Conservation (phyloP, 2,797 vertebrate species). For the Semotilus atromaculatus region DNA sequence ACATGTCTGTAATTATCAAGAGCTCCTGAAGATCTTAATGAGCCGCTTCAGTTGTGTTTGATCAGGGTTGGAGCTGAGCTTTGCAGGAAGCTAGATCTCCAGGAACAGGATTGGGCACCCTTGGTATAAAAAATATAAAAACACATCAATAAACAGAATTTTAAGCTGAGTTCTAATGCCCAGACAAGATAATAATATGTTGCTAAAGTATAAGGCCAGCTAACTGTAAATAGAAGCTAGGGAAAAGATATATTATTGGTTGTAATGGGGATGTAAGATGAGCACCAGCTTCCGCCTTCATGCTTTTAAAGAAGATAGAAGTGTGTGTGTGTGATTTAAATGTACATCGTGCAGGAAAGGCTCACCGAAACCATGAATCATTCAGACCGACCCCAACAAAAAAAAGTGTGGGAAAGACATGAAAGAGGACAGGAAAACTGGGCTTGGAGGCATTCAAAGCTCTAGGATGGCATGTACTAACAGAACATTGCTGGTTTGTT, state of each 20-base stretch:
- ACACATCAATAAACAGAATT: not conserved
- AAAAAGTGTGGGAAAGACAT: conserved; percentile 16
- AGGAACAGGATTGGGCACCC: not conserved
- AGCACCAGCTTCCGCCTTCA: not conserved
- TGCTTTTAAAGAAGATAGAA: conserved; percentile 15
- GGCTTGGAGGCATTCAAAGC: conserved; percentile 23
- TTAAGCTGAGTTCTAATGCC: not conserved
- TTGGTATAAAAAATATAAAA: not conserved
- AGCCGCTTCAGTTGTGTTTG: not conserved
- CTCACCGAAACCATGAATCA: conserved; percentile 51
- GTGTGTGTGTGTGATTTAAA: not conserved
- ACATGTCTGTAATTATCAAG: too few species aligned
- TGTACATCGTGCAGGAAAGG: not conserved
- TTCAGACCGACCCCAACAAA: conserved; percentile 28
- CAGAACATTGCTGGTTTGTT: conserved; percentile 12
- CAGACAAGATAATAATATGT: conserved; percentile 2
- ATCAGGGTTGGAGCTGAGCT: not conserved
- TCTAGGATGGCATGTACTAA: conserved; percentile 39
- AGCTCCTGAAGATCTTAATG: too few species aligned
- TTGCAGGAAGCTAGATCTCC: not conserved
- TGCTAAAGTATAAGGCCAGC: not conserved
- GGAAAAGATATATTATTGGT: not conserved
- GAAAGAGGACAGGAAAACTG: conserved; percentile 21
- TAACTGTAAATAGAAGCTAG: not conserved
- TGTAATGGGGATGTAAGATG: not conserved